Evolutionary conservation across 2,888 invertebrate genomes (phyloP), one percentile per base, ranked within the genome.

Genomic region (Actias luna): DNA sequence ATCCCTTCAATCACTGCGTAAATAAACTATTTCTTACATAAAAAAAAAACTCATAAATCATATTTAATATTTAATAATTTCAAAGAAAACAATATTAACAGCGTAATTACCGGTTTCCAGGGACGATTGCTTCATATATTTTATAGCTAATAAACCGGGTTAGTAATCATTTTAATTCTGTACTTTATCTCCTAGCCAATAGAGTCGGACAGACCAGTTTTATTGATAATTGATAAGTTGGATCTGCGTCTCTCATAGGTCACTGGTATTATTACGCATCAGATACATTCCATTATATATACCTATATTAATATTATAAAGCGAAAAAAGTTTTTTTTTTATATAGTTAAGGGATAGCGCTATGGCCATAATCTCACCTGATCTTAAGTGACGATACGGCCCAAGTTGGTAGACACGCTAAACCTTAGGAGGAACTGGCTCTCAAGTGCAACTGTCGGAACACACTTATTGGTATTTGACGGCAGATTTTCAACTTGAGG

Each of bases 11-110:
- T 25, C 46, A 50, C 22, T 12, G 12, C 7, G 2, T 25, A 25
- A 1, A 50, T 50, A 50, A 22, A 12, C 12, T 50, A 12, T 50
- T 46, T 50, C 22, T 22, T 50, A 50, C 10, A 50, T 4, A 29
- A 55, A 55, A 8, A 55, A 55, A 14, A n/a, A 55, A 29, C 27
- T 29, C 55, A n/a, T 55, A 55, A 55, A 55, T n/a, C n/a, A n/a
- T 55, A 55, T 2, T 5, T n/a, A 12, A 50, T 22, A 25, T 16
- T 7, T 55, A 29, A 29, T n/a, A n/a, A 27, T 55, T 55, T 55
- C 29, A 55, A 55, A 4, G 55, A 55, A 29, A 29, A 29, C 55
- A 1, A 5, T 29, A 29, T 55, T 55, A 55, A 55, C 29, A 16
- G 55, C n/a, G n/a, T 55, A 29, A 29, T 55, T 55, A 55, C 27